These are phyloP conservation scores for Hormiphora californensis DNA, from an alignment of 37 sponge, comb jelly and placozoan genomes.

Conservation along the genomic window DNA sequence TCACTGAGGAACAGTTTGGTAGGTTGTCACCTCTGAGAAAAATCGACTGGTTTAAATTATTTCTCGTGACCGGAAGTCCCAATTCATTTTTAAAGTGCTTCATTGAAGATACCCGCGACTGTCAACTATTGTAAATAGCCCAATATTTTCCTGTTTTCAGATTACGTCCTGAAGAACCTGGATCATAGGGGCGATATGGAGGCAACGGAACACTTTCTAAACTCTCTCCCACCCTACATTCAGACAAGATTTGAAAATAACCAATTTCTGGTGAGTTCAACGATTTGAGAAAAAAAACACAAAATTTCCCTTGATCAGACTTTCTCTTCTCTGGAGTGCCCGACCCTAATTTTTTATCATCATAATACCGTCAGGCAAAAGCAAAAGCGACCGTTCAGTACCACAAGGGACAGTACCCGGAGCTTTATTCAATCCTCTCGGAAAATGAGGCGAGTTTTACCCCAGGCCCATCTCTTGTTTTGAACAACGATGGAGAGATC, in stretches of 20 bases:
- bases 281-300: background rate
- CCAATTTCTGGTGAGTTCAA: background rate
- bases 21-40: too few relatives aligned
- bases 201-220: background rate
- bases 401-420: slow-evolving; percentile 8
- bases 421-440: background rate
- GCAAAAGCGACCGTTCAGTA: background rate
- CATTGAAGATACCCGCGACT: too few relatives aligned
- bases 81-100: too few relatives aligned
- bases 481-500: background rate
- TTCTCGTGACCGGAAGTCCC: background rate
- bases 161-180: slow-evolving; percentile 19
- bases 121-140: too few relatives aligned
- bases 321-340: background rate
- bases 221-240: background rate
- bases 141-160: background rate
- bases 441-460: background rate
- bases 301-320: background rate
- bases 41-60: too few relatives aligned
- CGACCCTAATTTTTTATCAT: background rate
- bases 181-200: background rate
- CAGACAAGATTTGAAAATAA: background rate
- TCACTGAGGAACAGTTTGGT: slow-evolving; percentile 39
- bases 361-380: background rate
- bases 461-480: background rate